Conservation (phyloP, 2,113 vertebrate genomes). For the Vireo altiloquus region DNA sequence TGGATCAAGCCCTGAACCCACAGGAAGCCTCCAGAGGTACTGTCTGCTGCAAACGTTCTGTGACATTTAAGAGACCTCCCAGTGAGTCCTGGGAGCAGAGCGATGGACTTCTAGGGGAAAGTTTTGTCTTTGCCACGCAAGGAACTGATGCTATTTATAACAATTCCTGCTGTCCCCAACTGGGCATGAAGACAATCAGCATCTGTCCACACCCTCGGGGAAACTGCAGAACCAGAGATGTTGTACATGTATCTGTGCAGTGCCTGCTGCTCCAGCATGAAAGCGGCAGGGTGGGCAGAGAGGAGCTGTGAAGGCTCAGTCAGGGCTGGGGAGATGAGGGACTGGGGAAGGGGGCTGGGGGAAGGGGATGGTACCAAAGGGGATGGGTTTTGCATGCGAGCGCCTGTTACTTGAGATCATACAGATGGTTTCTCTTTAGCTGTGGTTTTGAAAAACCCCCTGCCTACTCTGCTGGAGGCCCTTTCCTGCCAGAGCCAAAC, state of each 20-base stretch:
- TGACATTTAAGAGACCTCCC: conserved; percentile 42
- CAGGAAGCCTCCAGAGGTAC: conserved; percentile 41
- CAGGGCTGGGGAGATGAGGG: neutral
- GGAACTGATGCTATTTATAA: conserved; percentile 54
- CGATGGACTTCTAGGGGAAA: neutral
- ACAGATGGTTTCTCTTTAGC: conserved; percentile 65
- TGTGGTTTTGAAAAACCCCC: conserved; percentile 44
- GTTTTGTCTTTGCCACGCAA: neutral
- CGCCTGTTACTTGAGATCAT: conserved; percentile 31
- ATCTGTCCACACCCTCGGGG: conserved; percentile 57
- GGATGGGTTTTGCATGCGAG: neutral
- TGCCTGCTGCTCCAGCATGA: neutral
- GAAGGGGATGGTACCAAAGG: neutral
- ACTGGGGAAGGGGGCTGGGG: neutral
- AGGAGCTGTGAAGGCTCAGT: neutral
- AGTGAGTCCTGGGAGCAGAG: neutral
- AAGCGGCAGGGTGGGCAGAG: neutral
- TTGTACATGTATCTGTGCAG: neutral
- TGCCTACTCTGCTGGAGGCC: conserved; percentile 40
- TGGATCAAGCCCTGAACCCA: conserved; percentile 34
- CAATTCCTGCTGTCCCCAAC: conserved; percentile 32
- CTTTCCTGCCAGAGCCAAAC: conserved; percentile 34
- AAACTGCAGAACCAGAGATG: conserved; percentile 1
- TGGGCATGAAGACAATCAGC: conserved; percentile 49
- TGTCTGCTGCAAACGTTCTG: neutral